Evolutionary conservation across 2,888 invertebrate genomes (phyloP).

Genomic region (Cheiracanthium punctorium): DNA sequence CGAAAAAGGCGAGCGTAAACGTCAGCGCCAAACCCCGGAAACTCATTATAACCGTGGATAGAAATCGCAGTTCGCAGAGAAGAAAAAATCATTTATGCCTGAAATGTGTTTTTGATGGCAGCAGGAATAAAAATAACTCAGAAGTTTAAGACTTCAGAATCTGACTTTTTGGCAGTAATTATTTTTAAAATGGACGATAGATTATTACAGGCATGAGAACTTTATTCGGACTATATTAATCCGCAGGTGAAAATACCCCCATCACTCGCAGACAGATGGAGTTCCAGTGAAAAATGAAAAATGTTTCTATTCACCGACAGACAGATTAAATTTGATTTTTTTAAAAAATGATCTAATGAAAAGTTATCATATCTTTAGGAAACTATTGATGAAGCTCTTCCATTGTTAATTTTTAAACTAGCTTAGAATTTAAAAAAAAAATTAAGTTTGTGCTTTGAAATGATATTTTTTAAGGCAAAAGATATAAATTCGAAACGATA

Average conservation of each 20-base stretch:
- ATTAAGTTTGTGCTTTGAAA: neutral
- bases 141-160: slow-evolving; percentile 13
- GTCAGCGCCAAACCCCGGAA: slow-evolving; percentile 16
- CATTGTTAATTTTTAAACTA: too few species aligned
- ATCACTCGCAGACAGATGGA: neutral
- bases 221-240: neutral
- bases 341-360: neutral
- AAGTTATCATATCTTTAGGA: too few species aligned
- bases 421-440: too few species aligned
- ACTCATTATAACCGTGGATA: slow-evolving; percentile 13
- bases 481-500: too few species aligned
- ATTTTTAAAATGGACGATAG: slow-evolving; percentile 13
- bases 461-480: too few species aligned
- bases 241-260: neutral
- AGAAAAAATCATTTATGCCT: slow-evolving; percentile 17
- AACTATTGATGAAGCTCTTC: too few species aligned
- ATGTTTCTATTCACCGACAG: neutral
- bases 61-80: slow-evolving; percentile 11
- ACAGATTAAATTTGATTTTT: neutral
- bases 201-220: neutral
- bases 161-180: slow-evolving; percentile 13
- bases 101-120: slow-evolving; percentile 15
- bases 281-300: neutral
- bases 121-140: slow-evolving; percentile 15
- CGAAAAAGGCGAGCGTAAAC: slow-evolving; percentile 18